Evolutionary conservation across 2,113 vertebrate genomes (phyloP).

Genomic region (Paracanthobrama guichenoti): DNA sequence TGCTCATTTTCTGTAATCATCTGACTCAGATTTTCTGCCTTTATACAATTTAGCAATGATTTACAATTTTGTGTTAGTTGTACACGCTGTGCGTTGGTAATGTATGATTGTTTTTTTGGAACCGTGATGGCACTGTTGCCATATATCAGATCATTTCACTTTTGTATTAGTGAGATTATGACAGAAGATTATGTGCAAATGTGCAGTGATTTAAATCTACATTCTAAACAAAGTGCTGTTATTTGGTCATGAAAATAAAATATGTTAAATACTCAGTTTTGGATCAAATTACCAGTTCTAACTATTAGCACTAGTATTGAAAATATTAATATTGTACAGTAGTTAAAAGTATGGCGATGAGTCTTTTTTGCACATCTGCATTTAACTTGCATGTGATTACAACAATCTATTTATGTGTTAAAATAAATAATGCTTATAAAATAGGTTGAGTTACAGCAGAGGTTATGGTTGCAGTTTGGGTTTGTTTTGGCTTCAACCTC

Average conservation of each 20-base stretch:
- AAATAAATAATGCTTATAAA: background rate
- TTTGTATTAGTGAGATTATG: slow-evolving; percentile 16
- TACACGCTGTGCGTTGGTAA: background rate
- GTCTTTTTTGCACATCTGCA: background rate
- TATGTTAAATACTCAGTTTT: background rate
- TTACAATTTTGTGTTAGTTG: background rate
- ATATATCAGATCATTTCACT: background rate
- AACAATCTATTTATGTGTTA: background rate
- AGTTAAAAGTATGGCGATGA: background rate
- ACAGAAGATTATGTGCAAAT: background rate
- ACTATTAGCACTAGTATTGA: background rate
- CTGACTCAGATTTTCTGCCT: slow-evolving; percentile 50
- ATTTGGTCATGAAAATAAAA: background rate
- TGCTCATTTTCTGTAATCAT: slow-evolving; percentile 51
- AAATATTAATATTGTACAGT: background rate
- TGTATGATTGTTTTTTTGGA: background rate
- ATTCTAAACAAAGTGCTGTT: background rate
- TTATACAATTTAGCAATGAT: slow-evolving; percentile 50
- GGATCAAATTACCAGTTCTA: background rate
- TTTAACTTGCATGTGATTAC: background rate
- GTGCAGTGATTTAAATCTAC: background rate
- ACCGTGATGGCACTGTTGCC: background rate
- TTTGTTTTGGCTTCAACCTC: background rate
- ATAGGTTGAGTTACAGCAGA: background rate
- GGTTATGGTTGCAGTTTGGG: background rate